Percentiles rank a stretch among this genome's conserved stretches.
Conservation (phyloP, 1,140 invertebrate species). For the Hylaeus volcanicus region DNA sequence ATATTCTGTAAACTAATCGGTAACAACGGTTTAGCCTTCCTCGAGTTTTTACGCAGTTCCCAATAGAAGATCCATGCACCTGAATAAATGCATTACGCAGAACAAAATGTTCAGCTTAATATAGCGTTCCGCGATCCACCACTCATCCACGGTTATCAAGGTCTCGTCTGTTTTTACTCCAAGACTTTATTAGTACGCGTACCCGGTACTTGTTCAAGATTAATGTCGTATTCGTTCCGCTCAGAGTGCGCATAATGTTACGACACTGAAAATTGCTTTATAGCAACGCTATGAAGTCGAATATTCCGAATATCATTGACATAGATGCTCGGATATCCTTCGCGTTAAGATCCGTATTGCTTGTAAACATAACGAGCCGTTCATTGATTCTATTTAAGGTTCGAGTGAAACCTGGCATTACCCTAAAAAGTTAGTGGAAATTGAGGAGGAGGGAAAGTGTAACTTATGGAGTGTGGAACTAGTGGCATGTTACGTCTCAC, state of each 20-base stretch:
- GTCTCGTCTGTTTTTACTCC: conserved; percentile 1
- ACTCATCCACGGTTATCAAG: conserved; percentile 18
- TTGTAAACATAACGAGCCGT: too few species aligned
- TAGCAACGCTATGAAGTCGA: background rate
- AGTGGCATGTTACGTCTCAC: too few species aligned
- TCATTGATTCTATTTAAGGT: too few species aligned
- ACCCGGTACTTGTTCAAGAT: conserved; percentile 15
- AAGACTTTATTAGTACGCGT: background rate
- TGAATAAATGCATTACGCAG: background rate
- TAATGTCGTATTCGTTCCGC: conserved; percentile 34
- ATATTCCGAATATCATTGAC: too few species aligned
- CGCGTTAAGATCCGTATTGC: too few species aligned
- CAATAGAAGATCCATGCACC: conserved; percentile 12
- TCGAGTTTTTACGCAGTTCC: background rate
- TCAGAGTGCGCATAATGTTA: conserved; percentile 23
- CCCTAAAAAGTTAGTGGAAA: too few species aligned
- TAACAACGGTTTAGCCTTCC: conserved; percentile 1
- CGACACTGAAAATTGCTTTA: background rate
- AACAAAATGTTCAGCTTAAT: conserved; percentile 24
- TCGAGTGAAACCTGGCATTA: too few species aligned
- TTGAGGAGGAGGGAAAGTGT: too few species aligned
- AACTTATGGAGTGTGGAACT: too few species aligned
- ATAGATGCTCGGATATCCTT: too few species aligned
- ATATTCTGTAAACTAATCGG: conserved; percentile 17
- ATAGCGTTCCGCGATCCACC: background rate